Evolutionary conservation across 2,797 vertebrate species (phyloP).

Genomic region (Austrolebias charrua): DNA sequence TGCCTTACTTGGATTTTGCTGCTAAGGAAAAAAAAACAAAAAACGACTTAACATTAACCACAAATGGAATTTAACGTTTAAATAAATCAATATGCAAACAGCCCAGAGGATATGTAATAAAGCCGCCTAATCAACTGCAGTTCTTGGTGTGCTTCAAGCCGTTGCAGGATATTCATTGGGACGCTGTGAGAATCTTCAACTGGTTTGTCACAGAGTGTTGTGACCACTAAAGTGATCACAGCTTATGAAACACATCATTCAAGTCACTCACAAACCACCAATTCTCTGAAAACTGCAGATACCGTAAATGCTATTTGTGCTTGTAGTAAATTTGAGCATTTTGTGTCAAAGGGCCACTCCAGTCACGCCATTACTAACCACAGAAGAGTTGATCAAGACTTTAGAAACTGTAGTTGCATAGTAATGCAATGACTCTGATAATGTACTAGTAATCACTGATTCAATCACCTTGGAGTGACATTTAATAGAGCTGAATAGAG

Average conservation of each 20-base stretch:
- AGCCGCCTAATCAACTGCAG: slow-evolving; percentile 25
- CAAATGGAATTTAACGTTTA: slow-evolving; percentile 38
- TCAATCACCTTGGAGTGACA: slow-evolving; percentile 28
- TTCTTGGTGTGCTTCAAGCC: slow-evolving; percentile 18
- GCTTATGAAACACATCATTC: slow-evolving; percentile 22
- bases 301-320: neutral
- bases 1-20: neutral
- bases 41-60: neutral
- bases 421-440: slow-evolving; percentile 6
- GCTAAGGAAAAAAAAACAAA: slow-evolving; percentile 8
- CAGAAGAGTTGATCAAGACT: slow-evolving; percentile 4
- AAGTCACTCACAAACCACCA: slow-evolving; percentile 18
- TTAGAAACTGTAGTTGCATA: slow-evolving; percentile 19
- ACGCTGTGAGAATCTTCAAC: slow-evolving; percentile 22
- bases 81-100: slow-evolving; percentile 43
- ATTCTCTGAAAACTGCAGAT: slow-evolving; percentile 3
- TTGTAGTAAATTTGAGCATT: slow-evolving; percentile 17
- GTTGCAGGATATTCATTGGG: slow-evolving; percentile 20
- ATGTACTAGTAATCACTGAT: slow-evolving; percentile 7
- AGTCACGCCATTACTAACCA: slow-evolving; percentile 7
- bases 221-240: slow-evolving; percentile 21
- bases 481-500: slow-evolving; percentile 13
- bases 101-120: slow-evolving; percentile 30
- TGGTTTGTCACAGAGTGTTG: slow-evolving; percentile 30
- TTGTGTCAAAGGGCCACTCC: slow-evolving; percentile 12